These are phyloP conservation scores for Peromyscus leucopus DNA, from an alignment of 2,113 vertebrate genomes.

Conservation along the genomic window DNA sequence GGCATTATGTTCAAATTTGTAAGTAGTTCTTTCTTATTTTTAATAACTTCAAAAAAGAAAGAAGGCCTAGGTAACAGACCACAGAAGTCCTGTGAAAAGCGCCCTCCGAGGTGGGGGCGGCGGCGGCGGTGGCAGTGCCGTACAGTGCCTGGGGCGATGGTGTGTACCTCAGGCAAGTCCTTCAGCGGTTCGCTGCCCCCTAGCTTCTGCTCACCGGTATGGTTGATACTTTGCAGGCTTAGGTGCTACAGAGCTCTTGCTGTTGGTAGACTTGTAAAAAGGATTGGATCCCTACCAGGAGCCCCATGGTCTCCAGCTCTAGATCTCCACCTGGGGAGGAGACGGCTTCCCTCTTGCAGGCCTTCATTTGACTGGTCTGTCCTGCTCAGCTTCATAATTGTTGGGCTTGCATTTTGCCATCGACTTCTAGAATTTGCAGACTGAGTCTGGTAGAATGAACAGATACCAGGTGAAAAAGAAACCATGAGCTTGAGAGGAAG, in stretches of 20 bases:
- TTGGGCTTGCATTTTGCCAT: neutral
- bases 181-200: neutral
- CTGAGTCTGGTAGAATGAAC: neutral
- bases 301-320: neutral
- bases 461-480: neutral
- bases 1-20: constrained; percentile 79
- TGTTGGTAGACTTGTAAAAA: neutral
- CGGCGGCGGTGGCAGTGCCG: neutral
- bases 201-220: neutral
- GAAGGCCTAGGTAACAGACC: constrained; percentile 62
- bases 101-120: neutral
- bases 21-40: constrained; percentile 73
- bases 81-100: constrained; percentile 54
- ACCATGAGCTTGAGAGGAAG: neutral
- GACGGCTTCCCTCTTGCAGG: neutral
- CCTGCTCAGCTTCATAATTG: rapidly evolving
- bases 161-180: constrained; percentile 52
- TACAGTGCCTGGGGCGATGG: neutral
- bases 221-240: constrained; percentile 19
- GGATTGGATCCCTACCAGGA: neutral
- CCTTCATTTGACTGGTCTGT: neutral
- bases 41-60: constrained; percentile 62
- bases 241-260: constrained; percentile 63
- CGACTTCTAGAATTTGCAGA: neutral
- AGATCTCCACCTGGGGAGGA: neutral